A percentile compares a stretch with the other conserved stretches of the same genome.
Conservation (phyloP, 2,888 invertebrate species). For the Andrena marginata region DNA sequence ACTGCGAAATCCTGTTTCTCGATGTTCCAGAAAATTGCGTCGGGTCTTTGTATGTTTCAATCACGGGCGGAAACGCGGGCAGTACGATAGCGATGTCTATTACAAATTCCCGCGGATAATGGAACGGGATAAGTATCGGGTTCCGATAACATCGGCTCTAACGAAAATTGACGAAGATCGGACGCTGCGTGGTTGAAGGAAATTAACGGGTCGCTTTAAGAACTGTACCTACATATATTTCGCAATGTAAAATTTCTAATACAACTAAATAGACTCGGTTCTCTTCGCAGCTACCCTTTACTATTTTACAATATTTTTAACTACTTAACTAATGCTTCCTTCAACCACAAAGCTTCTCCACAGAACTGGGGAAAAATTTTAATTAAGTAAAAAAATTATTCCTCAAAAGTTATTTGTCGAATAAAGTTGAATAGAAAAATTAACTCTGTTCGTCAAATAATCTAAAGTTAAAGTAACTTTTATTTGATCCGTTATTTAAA, state of each 20-base stretch:
- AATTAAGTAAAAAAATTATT: no score
- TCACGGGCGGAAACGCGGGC: constrained; percentile 5
- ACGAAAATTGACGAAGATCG: not conserved
- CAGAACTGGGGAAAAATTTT: no score
- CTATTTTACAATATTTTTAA: no score
- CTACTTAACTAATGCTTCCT: not conserved
- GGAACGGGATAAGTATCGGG: constrained; percentile 16
- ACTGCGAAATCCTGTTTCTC: constrained; percentile 68
- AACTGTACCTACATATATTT: no score
- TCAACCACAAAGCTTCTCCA: not conserved
- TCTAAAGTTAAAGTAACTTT: no score
- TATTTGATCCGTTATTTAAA: not conserved
- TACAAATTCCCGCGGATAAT: constrained; percentile 29
- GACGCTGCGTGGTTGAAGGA: not conserved
- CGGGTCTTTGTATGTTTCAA: constrained; percentile 52
- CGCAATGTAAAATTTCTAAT: no score
- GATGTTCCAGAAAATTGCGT: constrained; percentile 78
- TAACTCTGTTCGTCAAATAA: no score
- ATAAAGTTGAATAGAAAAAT: no score
- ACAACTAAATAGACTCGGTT: no score
- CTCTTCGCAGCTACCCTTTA: no score
- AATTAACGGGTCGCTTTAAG: not conserved
- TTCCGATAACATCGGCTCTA: not conserved
- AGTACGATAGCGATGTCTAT: constrained; percentile 21
- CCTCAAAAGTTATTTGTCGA: no score